Conservation (phyloP, 2,113 vertebrate genomes). For the Dicaeum eximium region DNA sequence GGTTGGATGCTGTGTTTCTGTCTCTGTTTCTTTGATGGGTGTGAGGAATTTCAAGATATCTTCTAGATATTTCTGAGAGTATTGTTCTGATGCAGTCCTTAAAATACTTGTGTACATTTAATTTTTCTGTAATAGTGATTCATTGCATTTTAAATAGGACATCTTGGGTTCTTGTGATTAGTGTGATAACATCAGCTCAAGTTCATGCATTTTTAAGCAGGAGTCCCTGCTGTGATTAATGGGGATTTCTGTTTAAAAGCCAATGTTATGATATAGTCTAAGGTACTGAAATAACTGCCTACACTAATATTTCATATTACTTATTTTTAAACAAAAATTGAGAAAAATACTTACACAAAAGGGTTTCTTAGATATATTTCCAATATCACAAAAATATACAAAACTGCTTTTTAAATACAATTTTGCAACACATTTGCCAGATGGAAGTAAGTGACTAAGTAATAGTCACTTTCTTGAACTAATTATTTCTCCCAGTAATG, state of each 20-base stretch:
- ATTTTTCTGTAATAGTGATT: neutral
- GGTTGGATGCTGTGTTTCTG: accelerated
- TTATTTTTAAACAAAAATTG: neutral
- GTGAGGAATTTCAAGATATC: neutral
- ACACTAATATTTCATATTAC: neutral
- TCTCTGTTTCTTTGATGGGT: neutral
- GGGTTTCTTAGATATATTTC: neutral
- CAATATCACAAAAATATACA: neutral
- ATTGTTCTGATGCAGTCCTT: neutral
- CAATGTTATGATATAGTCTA: neutral
- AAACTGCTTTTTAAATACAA: neutral
- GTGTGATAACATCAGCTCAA: neutral
- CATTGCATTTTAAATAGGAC: neutral
- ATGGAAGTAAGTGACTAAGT: neutral
- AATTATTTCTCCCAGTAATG: neutral
- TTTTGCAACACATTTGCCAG: neutral
- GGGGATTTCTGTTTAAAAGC: neutral
- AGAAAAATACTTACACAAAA: neutral
- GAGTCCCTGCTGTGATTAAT: neutral
- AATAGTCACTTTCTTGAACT: neutral
- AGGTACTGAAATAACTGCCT: neutral
- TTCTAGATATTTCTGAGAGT: neutral
- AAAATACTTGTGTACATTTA: neutral
- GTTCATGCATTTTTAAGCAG: conserved; percentile 13
- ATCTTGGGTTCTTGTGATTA: neutral